Percentiles rank a stretch among this genome's conserved stretches.
phyloP scores from a whole-genome alignment of 1,140 invertebrate genomes.

The Pseudobourletiella spinata region DNA sequence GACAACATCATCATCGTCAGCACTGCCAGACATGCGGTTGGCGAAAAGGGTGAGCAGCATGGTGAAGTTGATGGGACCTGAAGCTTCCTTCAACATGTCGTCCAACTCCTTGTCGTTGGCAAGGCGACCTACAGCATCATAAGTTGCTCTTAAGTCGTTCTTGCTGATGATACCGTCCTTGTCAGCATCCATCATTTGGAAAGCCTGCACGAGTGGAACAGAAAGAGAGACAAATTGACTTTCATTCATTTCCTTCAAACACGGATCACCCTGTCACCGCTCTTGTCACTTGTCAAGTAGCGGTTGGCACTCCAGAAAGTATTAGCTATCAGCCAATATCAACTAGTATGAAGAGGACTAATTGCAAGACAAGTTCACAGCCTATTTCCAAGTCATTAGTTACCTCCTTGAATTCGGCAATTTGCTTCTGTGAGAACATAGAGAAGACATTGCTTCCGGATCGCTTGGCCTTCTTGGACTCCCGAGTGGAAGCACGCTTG shows the following conservation, averaged over 20 bases:
- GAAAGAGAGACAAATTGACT: too few species aligned
- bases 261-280: too few species aligned
- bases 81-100: conserved; percentile 78
- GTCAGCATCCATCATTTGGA: conserved; percentile 97
- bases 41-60: conserved; percentile 86
- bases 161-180: conserved; percentile 96
- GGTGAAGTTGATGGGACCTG: conserved; percentile 91
- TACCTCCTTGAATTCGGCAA: conserved; percentile 92
- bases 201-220: conserved; percentile 60
- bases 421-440: conserved; percentile 90
- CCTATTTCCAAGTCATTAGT: background rate
- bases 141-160: conserved; percentile 88
- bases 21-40: conserved; percentile 59
- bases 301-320: too few species aligned
- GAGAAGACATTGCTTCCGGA: conserved; percentile 60
- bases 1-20: conserved; percentile 52
- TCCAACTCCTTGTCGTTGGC: conserved; percentile 83
- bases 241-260: too few species aligned
- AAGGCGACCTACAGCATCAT: conserved; percentile 85
- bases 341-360: too few species aligned
- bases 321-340: too few species aligned
- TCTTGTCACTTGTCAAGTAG: too few species aligned
- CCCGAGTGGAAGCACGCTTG: conserved; percentile 47
- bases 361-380: too few species aligned
- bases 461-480: conserved; percentile 58